Conservation (phyloP, 2,888 invertebrate species). For the Andrena trimmerana region DNA sequence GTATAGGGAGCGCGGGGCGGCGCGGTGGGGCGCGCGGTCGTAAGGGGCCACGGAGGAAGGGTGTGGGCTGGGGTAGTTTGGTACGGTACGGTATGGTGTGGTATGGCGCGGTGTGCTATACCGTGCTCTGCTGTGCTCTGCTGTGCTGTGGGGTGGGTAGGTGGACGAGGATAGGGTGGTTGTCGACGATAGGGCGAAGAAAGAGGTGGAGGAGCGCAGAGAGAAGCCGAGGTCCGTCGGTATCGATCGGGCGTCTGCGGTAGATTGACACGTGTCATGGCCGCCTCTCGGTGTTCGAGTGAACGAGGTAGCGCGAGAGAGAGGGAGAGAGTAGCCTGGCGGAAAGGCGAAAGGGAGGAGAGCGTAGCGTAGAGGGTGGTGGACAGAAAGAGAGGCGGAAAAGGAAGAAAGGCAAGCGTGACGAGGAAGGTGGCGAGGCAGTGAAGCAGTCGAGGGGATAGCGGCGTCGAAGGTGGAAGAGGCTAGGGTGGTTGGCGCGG, state of each 20-base stretch:
- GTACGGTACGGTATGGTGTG: constrained; percentile 21
- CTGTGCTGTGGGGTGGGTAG: constrained; percentile 57
- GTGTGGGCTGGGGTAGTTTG: constrained; percentile 20
- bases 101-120: no score
- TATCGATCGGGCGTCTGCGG: constrained; percentile 85
- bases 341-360: constrained; percentile 33
- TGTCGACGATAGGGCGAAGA: constrained; percentile 73
- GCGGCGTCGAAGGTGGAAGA: constrained; percentile 70
- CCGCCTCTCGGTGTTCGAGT: constrained; percentile 79
- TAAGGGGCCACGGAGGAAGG: constrained; percentile 43
- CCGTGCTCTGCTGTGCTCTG: background rate
- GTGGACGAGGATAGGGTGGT: constrained; percentile 62
- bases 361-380: constrained; percentile 9
- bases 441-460: constrained; percentile 52
- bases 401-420: constrained; percentile 53
- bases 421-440: constrained; percentile 52
- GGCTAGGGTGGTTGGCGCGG: constrained; percentile 67
- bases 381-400: constrained; percentile 41
- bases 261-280: constrained; percentile 85
- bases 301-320: constrained; percentile 58
- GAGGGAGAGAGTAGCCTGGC: constrained; percentile 57
- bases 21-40: constrained; percentile 50
- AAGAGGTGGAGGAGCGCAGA: constrained; percentile 72
- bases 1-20: constrained; percentile 40
- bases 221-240: constrained; percentile 82